Evolutionary conservation across 2,797 vertebrate genomes (phyloP).

Genomic region (Gambusia yucatana): DNA sequence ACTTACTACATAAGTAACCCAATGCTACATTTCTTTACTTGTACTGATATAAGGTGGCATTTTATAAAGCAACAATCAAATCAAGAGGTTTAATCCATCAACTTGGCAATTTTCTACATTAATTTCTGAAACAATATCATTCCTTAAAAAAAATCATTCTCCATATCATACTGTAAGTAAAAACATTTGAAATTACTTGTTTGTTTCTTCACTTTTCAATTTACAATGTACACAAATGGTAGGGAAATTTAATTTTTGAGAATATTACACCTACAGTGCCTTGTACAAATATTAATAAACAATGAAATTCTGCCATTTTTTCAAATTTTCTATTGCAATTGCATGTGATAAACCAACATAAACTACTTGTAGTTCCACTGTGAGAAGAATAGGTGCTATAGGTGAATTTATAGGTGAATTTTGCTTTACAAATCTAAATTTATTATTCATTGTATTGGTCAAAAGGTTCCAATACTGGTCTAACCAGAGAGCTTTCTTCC

Average conservation of each 20-base stretch:
- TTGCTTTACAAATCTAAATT: neutral
- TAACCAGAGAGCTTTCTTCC: neutral
- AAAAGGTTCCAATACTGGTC: neutral
- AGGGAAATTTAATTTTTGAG: neutral
- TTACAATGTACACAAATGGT: neutral
- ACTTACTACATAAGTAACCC: neutral
- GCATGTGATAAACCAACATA: neutral
- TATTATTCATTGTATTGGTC: neutral
- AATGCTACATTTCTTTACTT: neutral
- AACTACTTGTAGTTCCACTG: neutral
- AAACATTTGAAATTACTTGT: neutral
- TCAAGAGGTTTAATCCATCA: neutral
- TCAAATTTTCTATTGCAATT: neutral
- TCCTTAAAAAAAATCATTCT: neutral
- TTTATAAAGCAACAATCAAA: neutral
- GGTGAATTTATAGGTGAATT: neutral
- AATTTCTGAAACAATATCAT: neutral
- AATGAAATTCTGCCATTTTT: neutral
- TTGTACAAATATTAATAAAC: neutral
- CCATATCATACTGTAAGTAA: neutral
- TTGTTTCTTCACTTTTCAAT: neutral
- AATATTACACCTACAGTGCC: neutral
- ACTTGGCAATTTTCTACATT: neutral
- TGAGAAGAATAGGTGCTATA: neutral
- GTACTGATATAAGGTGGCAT: neutral